Evolutionary conservation across 2,888 invertebrate species (phyloP), one percentile per base, ranked within the genome.

Genomic region (Nephrocerus scutellatus): DNA sequence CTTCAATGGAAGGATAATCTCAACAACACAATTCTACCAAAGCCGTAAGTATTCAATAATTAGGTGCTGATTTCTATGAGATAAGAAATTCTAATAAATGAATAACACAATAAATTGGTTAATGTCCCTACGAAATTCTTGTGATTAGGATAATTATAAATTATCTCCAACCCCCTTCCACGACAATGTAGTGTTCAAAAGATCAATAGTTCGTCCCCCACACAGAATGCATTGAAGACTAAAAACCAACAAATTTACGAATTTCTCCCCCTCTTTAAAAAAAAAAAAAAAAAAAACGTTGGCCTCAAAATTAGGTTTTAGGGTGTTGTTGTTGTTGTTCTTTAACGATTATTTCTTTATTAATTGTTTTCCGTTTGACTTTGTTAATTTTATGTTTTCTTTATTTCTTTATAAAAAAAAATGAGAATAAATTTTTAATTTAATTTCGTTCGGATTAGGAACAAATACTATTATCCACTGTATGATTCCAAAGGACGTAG

Each of bases 1-100:
- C 75, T 88, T 29, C 79, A 83, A 59, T 90, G 90, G 90, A 74
- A 78, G 49, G 86, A 87, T 62, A 80, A 82, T 30, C 72, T 74
- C 46, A 79, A 81, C 56, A 73, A 75, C 47, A 75, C 77, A 41
- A 84, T 87, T 56, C 77, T 80, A 51, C 75, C 75, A 49, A 76
- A 74, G 51, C 72, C 73, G 82, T 82, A 68, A 77, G 79, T 77
- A 29, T 36, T 26, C 22, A 7, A n/a, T n/a, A n/a, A n/a, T n/a
- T n/a, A n/a, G n/a, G n/a, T n/a, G n/a, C n/a, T n/a, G n/a, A n/a
- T n/a, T n/a, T n/a, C n/a, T n/a, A n/a, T n/a, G n/a, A 22, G 10
- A 22, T 22, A 22, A 10, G 8, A 29, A 30, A 41, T 32, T 36
- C 26, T 32, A 24, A 30, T 19, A 26, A 18, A 41, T 26, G 35